Base-by-base conservation (phyloP, 2,113 vertebrate genomes). In the Eleginops maclovinus region DNA sequence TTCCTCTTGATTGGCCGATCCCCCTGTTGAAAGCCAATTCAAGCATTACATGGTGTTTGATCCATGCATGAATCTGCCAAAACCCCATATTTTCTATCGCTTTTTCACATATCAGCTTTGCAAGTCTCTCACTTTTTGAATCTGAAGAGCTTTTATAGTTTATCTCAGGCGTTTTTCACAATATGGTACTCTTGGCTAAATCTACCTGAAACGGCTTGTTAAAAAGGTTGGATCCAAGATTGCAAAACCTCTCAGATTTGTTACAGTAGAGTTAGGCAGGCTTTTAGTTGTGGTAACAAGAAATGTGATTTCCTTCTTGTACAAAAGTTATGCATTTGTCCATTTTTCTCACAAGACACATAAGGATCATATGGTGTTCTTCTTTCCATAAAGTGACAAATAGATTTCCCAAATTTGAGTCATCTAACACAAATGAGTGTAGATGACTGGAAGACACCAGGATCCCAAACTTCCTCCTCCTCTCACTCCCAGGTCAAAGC, bases 401-500 rank as follows among this genome's bases (percentile, higher is more conserved):
- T n/a, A n/a, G n/a, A n/a, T 49, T 17, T 19, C 7, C 31, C 31
- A 31, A 6, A 31, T 31, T 6, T 31, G 31, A 31, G 4, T 31
- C 4, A 31, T 31, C 31, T 1, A 31, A 5, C 31, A 6, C 31
- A 31, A 31, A 31, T 31, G 5, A 47, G 24, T 17, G 3, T 22
- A 49, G 70, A 66, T 56, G 26, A 65, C 15, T 49, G 64, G 47
- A 71, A 24, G 56, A 41, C 12, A 17, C 43, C 9, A 22, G 22
- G 26, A 65, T 41, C 14, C 68, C 9, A 24, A 28, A 61, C 19
- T 0, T 17, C 6, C 71, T 70, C 71, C 68, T 9, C 40, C 53
- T 43, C 40, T 70, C 21, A 14, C 15, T 67, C 41, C 13, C 12
- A 55, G 56, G 43, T 82, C 79, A 55, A 36, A 81, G 28, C 51